Percentiles rank a stretch among this genome's conserved stretches.
Evolutionary conservation across 2,888 invertebrate species (phyloP).

Genomic region (Amiota communis): DNA sequence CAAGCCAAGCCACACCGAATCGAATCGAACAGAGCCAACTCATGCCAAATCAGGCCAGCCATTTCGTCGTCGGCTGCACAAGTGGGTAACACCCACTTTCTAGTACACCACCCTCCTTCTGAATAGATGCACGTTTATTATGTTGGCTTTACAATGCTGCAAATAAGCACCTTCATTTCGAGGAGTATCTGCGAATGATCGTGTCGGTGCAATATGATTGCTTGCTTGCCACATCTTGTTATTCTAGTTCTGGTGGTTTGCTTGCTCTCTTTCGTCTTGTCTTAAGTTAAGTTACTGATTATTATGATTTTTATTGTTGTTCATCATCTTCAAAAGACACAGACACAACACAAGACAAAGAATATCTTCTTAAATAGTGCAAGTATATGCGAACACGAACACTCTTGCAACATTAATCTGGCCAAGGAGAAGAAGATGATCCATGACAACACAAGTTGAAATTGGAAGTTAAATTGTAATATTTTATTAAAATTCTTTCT

Average conservation of each 20-base stretch:
- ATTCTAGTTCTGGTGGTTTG: background rate
- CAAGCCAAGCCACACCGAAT: conserved; percentile 1
- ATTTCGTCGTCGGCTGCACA: conserved; percentile 62
- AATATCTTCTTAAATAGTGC: too few species aligned
- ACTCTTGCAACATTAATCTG: too few species aligned
- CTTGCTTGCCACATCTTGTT: background rate
- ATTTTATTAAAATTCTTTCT: conserved; percentile 55
- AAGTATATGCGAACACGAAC: too few species aligned
- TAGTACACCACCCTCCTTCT: background rate
- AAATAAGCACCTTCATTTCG: conserved; percentile 24
- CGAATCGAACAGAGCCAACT: too few species aligned
- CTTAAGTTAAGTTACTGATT: background rate
- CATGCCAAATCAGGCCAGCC: conserved; percentile 54
- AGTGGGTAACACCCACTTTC: conserved; percentile 61
- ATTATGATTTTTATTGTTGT: background rate
- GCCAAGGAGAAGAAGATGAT: background rate
- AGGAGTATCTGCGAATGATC: conserved; percentile 15
- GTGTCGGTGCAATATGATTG: conserved; percentile 50
- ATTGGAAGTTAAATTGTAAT: background rate
- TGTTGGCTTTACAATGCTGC: background rate
- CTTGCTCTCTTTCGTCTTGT: background rate
- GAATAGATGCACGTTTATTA: too few species aligned
- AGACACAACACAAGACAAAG: too few species aligned
- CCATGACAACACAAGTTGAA: conserved; percentile 21
- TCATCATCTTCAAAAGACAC: background rate